Base-by-base conservation (phyloP, 2,797 vertebrate species). In the Pteropus rufus region DNA sequence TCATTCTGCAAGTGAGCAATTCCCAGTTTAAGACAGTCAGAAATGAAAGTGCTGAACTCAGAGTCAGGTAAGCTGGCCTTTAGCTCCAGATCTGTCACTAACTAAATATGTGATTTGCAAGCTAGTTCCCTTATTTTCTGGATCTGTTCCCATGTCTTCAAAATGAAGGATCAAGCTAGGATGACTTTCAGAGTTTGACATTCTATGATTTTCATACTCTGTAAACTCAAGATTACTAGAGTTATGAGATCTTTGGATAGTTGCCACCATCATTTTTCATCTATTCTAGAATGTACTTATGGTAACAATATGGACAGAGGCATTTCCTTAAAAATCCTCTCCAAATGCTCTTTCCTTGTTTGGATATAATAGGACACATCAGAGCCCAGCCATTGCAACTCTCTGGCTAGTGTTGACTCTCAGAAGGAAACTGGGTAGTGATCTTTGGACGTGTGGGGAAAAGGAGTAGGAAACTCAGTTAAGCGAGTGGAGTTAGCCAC, bases 231-330 rank as follows among this genome's bases (percentile, higher is more conserved):
- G 82, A 85, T 91, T 93, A 93, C 39, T 15, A 67, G 23, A 85
- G 34, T 19, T 88, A 10, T 79, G 62, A 77, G 56, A 93, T 60
- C 58, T 44, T 86, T 91, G 94, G 69, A 44, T 76, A 29, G 34
- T 56, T 91, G 77, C 72, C 85, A 92, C 21, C n/a, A 72, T 79
- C 67, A 88, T 92, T 96, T 97, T 91, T 96, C 82, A 92, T 95
- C 31, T 58, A 44, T 94, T 94, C 77, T 92, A 93, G 77, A 87
- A 95, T 81, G 76, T 73, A 58, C 82, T 97, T 95, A 86, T 70
- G 46, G 93, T 88, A 67, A 92, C 65, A 64, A 81, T 64, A 77
- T 65, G 29, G 70, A 91, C 75, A 92, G 76, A 95, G 44, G 39
- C 36, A 93, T 94, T 97, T 94, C 77, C 82, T 94, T 72, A 72